Evolutionary conservation across 2,888 invertebrate genomes (phyloP).

Genomic region (Linhomoeus sp.): DNA sequence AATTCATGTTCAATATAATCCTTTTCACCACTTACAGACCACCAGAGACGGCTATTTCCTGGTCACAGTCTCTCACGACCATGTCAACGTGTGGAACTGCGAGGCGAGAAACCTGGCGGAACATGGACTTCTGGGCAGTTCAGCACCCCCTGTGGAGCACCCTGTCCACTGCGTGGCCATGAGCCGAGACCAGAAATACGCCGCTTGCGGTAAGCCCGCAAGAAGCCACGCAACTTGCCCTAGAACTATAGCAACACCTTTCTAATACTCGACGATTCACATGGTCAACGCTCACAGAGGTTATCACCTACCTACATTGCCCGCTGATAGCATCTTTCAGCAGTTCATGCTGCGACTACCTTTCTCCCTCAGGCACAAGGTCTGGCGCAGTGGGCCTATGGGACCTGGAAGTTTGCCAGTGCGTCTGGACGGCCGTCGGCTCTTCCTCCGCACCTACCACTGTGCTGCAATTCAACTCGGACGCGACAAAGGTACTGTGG

Average conservation of each 20-base stretch:
- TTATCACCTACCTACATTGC: too few species aligned
- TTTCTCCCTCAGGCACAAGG: constrained; percentile 19
- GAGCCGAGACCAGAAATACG: constrained; percentile 2
- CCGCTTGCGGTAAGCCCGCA: constrained; percentile 3
- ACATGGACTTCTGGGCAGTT: too few species aligned
- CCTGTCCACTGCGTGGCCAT: neutral
- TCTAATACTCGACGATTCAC: too few species aligned
- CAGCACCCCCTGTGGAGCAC: too few species aligned
- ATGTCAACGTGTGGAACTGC: constrained; percentile 29
- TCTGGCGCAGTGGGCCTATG: constrained; percentile 23
- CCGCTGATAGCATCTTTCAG: too few species aligned
- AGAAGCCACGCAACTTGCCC: too few species aligned
- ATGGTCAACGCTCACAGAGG: too few species aligned
- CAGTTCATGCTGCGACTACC: too few species aligned
- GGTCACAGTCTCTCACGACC: constrained; percentile 60
- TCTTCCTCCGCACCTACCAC: constrained; percentile 15
- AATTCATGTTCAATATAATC: too few species aligned
- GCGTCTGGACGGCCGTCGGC: constrained; percentile 18
- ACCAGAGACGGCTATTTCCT: constrained; percentile 68
- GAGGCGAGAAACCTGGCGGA: neutral
- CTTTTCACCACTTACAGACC: constrained; percentile 15
- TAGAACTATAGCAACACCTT: too few species aligned
- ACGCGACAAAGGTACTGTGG: constrained; percentile 8
- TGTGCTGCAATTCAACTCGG: constrained; percentile 16
- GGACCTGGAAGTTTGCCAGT: constrained; percentile 25